Base-by-base conservation (phyloP, 2,797 vertebrate genomes). In the Scomberomorus guttatus region DNA sequence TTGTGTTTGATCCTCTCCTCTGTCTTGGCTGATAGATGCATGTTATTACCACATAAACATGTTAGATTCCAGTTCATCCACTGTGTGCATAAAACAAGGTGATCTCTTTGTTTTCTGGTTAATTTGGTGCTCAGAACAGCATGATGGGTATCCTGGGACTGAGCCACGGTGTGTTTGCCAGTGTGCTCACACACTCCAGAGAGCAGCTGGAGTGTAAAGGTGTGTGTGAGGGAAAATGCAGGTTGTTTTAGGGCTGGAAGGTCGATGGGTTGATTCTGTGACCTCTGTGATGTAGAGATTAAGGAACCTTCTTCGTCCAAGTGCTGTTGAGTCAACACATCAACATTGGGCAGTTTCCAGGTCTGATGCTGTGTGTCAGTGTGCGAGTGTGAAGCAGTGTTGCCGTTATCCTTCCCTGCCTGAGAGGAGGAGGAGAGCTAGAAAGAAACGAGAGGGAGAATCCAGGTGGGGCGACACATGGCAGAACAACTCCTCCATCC, bases 51-150 rank as follows among this genome's bases (percentile, higher is more conserved):
- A 15, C 18, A 50, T 50, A 50, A 50, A 50, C 46, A 20, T 11
- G 15, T 39, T 18, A 54, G 12, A 44, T 56, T 51, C 79, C 20
- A 34, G 20, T 51, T 64, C 18, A 50, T 67, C 60, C 63, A 34
- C 60, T 1, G 13, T 52, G 69, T 10, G 56, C 25, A 18, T 42
- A 27, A 58, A 74, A 59, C 57, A 61, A 72, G 46, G 68, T 63
- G 44, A 52, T 57, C 42, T 50, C 17, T 79, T 59, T 67, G 48
- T 27, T 69, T 39, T 77, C 37, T 83, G 77, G 5, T 56, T 88
- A 20, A 83, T 88, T 67, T 77, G 76, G 48, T 60, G 75, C 61
- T 76, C 72, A 46, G 75, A 1, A 69, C 71, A 66, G 77, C 80
- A 14, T 46, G 61, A 50, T 20, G 63, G 66, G 68, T 44, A 46